phyloP scores from a whole-genome alignment of 2,888 invertebrate genomes.

The Drosophila kuntzei region DNA sequence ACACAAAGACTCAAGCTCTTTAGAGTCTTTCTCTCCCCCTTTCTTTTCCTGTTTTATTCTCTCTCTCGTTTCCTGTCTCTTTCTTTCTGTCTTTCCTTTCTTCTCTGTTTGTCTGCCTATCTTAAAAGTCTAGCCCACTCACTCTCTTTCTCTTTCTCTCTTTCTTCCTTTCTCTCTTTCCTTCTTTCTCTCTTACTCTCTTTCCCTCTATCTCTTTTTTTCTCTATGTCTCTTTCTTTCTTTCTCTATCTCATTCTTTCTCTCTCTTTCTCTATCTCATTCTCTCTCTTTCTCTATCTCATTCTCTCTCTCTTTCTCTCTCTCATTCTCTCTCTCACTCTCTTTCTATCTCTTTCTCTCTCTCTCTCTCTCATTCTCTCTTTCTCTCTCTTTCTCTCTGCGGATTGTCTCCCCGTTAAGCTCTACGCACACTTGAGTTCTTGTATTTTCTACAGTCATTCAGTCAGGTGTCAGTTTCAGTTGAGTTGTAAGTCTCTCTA shows the following conservation, averaged over 20 bases:
- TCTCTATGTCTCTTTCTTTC: background rate
- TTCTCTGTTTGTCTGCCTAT: no score
- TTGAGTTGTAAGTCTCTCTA: conserved; percentile 45
- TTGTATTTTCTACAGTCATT: conserved; percentile 41
- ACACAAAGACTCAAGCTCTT: no score
- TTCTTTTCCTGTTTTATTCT: background rate
- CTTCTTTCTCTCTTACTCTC: background rate
- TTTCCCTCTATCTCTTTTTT: background rate
- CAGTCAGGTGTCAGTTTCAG: conserved; percentile 40
- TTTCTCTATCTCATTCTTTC: background rate
- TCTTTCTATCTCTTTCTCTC: background rate
- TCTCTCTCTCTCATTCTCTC: background rate
- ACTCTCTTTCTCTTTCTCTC: background rate
- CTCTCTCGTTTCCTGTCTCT: background rate
- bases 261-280: background rate
- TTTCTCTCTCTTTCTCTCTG: background rate
- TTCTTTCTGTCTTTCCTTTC: background rate
- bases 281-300: background rate
- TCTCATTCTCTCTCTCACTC: background rate
- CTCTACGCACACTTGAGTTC: conserved; percentile 3
- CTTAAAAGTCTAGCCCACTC: no score
- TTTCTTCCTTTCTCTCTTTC: background rate
- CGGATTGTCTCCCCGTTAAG: background rate
- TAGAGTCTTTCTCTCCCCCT: no score
- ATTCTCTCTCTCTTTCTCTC: background rate